Percentiles rank a stretch among this genome's conserved stretches.
These are phyloP conservation scores for Corythornis cristatus DNA, from an alignment of 2,113 vertebrate genomes.

Conservation along the genomic window DNA sequence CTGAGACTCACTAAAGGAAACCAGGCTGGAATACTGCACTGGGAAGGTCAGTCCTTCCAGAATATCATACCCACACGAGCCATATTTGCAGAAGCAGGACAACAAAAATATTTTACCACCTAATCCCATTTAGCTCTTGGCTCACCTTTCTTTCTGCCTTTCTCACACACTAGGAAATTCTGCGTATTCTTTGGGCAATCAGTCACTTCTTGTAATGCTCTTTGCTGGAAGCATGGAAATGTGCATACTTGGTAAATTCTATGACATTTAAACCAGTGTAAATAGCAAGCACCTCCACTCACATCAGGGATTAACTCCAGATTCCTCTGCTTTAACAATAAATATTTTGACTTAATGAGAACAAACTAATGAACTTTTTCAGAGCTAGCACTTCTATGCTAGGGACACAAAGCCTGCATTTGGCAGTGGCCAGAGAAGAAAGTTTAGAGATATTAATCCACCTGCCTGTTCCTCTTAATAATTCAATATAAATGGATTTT, in stretches of 20 bases:
- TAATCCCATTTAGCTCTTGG: not conserved
- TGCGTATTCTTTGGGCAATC: not conserved
- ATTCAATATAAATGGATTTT: not conserved
- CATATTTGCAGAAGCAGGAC: not conserved
- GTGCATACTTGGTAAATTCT: not conserved
- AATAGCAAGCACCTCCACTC: conserved; percentile 14
- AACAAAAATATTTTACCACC: not conserved
- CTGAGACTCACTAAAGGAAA: not conserved
- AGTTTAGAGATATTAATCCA: not conserved
- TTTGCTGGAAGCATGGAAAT: not conserved
- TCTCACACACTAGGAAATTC: not conserved
- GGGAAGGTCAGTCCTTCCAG: not conserved
- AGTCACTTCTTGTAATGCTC: not conserved
- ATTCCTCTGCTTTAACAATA: conserved; percentile 2
- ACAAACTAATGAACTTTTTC: not conserved
- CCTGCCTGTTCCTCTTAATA: not conserved
- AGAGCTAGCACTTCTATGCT: not conserved
- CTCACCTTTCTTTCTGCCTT: conserved; percentile 47
- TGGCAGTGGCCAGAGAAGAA: not conserved
- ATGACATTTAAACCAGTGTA: conserved; percentile 4
- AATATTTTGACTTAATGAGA: conserved; percentile 39
- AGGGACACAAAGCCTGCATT: not conserved
- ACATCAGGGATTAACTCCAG: conserved; percentile 7
- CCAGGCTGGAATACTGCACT: not conserved
- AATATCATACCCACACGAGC: not conserved